phyloP scores from a whole-genome alignment of 1,140 invertebrate species.

The Solenopsis fugax region DNA sequence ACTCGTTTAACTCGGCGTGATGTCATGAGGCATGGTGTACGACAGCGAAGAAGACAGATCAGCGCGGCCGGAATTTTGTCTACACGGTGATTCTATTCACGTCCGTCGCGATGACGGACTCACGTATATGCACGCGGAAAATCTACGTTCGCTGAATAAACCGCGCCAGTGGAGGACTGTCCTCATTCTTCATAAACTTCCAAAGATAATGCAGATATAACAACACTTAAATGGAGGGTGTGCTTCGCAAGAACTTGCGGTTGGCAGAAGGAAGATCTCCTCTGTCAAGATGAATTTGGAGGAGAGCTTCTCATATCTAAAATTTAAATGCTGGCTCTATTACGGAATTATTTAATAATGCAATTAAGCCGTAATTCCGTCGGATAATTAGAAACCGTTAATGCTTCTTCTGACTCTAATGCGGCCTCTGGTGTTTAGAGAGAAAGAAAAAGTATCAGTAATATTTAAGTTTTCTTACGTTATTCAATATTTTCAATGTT shows the following conservation, averaged over 20 bases:
- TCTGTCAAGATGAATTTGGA: constrained; percentile 28
- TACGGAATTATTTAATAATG: constrained; percentile 37
- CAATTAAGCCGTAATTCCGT: constrained; percentile 33
- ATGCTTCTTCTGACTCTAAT: neutral
- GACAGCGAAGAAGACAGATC: constrained; percentile 61
- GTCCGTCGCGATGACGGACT: constrained; percentile 43
- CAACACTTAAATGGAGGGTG: neutral
- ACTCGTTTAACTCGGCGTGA: constrained; percentile 48
- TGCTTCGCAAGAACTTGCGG: neutral
- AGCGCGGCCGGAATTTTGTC: constrained; percentile 34
- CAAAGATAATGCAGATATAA: constrained; percentile 21
- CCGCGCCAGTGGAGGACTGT: neutral
- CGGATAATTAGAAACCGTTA: constrained; percentile 45
- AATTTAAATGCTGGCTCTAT: constrained; percentile 20
- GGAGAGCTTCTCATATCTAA: constrained; percentile 13
- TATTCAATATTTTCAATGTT: too few species aligned
- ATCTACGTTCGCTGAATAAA: constrained; percentile 55
- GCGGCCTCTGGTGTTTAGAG: neutral
- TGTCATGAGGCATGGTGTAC: constrained; percentile 14
- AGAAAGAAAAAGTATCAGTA: constrained; percentile 1
- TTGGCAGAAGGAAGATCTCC: constrained; percentile 5
- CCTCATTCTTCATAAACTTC: constrained; percentile 33
- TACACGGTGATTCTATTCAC: constrained; percentile 54
- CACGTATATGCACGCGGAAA: constrained; percentile 10
- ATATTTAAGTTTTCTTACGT: constrained; percentile 3